Evolutionary conservation across 1,140 invertebrate genomes (phyloP), one percentile per base, ranked within the genome.

Genomic region (Heliconius hermathena): DNA sequence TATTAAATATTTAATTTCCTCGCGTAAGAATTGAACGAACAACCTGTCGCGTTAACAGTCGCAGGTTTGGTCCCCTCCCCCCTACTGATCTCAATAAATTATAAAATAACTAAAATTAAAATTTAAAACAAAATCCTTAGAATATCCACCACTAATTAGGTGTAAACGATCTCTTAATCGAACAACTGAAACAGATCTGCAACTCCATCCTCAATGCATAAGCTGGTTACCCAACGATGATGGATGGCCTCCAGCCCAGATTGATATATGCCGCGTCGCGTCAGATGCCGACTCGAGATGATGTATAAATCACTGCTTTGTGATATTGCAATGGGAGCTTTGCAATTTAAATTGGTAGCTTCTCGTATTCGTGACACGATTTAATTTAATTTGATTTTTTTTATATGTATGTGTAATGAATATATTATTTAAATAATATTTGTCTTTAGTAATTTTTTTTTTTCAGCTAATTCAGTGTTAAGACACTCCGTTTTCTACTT

Each of bases 191-290:
- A 82, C 77, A 70, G 74, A 82, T 81, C 76, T 82, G 76, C 79
- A 82, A 52, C 22, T 57, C 41, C 0, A 46, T 46, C 41, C 41
- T 72, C 80, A 76, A 73, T 83, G 81, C 73, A 84, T 82, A 83
- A 82, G 74, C 77, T 78, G 74, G 81, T 49, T 80, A 84, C 82
- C 80, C 82, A 66, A 26, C 60, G 60, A 81, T 83, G 85, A 86
- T 85, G 79, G 81, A 86, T 83, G 66, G 79, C 41, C 49, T 73
- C 71, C 41, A 46, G 41, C 16, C 26, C 66, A 81, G 85, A 85
- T 85, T 87, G 84, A 87, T 87, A 82, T 83, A 85, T 76, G 80
- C 66, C 79, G 76, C 82, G 77, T 73, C 74, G 18, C 71, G 73
- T 78, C 76, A 75, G 77, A 75, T 71, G 77, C 76, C 73, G 80